Conservation (phyloP, 2,797 vertebrate genomes). For the Paedocypris micromegethes region DNA sequence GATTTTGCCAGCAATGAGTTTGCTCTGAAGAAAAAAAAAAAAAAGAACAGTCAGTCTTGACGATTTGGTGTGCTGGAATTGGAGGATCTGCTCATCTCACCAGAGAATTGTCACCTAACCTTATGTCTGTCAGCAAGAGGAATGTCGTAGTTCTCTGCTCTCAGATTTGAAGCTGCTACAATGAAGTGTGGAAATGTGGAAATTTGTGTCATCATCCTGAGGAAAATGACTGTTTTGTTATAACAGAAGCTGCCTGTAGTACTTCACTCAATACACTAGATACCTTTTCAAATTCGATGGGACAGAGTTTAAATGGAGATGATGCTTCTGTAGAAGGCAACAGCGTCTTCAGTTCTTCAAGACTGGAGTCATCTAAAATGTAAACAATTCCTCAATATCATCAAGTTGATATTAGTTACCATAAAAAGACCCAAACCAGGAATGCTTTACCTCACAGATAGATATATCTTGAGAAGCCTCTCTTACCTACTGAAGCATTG, state of each 20-base stretch:
- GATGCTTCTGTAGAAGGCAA: slow-evolving; percentile 72
- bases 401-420: not conserved
- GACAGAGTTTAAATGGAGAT: slow-evolving; percentile 75
- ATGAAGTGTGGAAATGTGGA: slow-evolving; percentile 98
- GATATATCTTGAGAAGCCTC: not conserved
- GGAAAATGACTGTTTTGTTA: not conserved
- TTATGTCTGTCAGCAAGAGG: slow-evolving; percentile 89
- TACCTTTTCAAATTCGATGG: slow-evolving; percentile 94
- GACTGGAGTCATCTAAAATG: slow-evolving; percentile 78
- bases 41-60: not conserved
- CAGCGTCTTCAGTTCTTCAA: slow-evolving; percentile 82
- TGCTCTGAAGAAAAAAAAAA: slow-evolving; percentile 70
- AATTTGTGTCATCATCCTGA: slow-evolving; percentile 89
- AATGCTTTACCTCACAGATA: too few relatives aligned
- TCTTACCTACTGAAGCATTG: slow-evolving; percentile 80
- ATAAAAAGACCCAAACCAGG: not conserved
- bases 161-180: slow-evolving; percentile 87
- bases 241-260: not conserved
- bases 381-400: not conserved
- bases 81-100: not conserved
- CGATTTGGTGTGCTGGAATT: not conserved
- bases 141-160: slow-evolving; percentile 95
- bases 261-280: not conserved
- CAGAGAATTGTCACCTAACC: slow-evolving; percentile 56
- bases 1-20: slow-evolving; percentile 94